Conservation (phyloP, 2,888 invertebrate genomes). For the Drosophila melanosoma region DNA sequence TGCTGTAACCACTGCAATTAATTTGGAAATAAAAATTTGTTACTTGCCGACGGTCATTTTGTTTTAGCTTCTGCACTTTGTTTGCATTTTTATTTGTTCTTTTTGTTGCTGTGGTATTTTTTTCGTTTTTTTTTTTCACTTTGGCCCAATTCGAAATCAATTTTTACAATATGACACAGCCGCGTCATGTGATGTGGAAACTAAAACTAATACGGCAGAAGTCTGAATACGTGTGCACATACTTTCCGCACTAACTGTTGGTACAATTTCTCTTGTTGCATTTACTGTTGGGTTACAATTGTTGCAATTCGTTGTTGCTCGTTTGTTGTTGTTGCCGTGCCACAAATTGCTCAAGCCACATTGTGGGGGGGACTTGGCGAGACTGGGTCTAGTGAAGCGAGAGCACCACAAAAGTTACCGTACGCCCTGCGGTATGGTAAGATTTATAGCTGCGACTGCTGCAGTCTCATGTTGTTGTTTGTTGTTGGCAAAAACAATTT, state of each 20-base stretch:
- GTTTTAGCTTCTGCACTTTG: conserved; percentile 47
- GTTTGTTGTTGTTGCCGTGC: conserved; percentile 46
- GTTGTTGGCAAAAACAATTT: conserved; percentile 70
- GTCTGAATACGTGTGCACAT: conserved; percentile 36
- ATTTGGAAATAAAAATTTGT: conserved; percentile 66
- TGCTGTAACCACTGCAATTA: conserved; percentile 67
- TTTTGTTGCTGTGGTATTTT: conserved; percentile 2
- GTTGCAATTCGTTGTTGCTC: conserved; percentile 5
- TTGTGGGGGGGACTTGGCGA: conserved; percentile 54
- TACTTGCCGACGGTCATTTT: conserved; percentile 67
- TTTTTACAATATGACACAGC: conserved; percentile 77
- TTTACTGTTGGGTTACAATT: conserved; percentile 26
- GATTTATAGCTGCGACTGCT: conserved; percentile 73
- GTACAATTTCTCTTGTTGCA: conserved; percentile 31
- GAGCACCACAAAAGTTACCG: conserved; percentile 62
- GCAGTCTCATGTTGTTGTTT: conserved; percentile 45
- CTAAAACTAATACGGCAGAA: conserved; percentile 68
- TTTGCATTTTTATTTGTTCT: conserved; percentile 37
- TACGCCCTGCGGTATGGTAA: conserved; percentile 75
- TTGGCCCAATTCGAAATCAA: conserved; percentile 76
- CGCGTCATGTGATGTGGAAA: conserved; percentile 74
- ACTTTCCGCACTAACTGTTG: conserved; percentile 55
- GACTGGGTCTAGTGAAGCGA: conserved; percentile 19
- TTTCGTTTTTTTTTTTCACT: conserved; percentile 26
- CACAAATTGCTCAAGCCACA: conserved; percentile 78